Percentiles rank a stretch among this genome's conserved stretches.
phyloP scores from a whole-genome alignment of 2,797 vertebrate genomes.

The Mormyrops attenuatus region DNA sequence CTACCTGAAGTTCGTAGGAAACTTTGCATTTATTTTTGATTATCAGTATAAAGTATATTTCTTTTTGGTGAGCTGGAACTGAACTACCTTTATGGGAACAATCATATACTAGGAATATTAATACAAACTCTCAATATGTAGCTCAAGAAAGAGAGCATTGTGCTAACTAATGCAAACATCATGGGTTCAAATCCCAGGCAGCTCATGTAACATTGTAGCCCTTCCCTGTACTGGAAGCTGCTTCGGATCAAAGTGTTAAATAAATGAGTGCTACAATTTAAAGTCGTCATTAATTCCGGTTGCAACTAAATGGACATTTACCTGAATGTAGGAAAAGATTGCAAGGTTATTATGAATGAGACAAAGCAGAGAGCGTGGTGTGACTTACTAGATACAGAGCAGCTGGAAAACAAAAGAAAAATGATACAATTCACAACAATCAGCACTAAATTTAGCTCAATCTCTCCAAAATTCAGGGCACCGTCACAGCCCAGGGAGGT shows the following conservation, averaged over 20 bases:
- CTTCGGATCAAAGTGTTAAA: neutral
- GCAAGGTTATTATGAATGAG: neutral
- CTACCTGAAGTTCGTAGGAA: neutral
- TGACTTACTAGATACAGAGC: neutral
- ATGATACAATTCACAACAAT: neutral
- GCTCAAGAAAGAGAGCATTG: neutral
- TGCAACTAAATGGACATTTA: neutral
- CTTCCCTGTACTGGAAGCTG: neutral
- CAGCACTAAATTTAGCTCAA: neutral
- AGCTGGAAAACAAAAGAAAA: neutral
- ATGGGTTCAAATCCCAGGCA: neutral
- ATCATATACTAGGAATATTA: neutral
- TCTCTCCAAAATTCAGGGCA: neutral
- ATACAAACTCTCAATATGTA: neutral
- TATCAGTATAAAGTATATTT: neutral
- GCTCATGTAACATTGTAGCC: neutral
- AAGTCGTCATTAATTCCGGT: neutral
- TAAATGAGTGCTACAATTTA: neutral
- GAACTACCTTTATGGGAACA: neutral
- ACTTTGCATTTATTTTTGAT: neutral
- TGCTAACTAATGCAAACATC: neutral
- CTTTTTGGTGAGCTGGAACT: neutral
- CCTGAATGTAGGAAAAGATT: neutral
- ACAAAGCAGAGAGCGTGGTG: neutral
- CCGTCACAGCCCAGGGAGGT: neutral